Evolutionary conservation across 2,888 invertebrate species (phyloP).

Genomic region (Mycalesis mineus): DNA sequence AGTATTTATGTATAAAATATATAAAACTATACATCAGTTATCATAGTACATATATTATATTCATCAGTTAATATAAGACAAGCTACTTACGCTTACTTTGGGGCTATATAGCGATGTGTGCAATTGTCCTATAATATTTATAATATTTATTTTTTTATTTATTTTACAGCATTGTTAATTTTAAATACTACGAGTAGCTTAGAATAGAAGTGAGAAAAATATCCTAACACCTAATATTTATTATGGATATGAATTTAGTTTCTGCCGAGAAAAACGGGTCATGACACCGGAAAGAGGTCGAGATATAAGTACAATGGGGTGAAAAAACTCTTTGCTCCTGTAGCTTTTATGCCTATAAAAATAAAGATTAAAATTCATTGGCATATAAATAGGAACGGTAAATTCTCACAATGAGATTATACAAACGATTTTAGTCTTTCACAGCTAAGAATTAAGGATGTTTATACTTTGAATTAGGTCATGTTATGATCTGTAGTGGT

Average conservation of each 20-base stretch:
- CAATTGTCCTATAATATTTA: no score
- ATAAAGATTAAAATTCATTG: constrained; percentile 9
- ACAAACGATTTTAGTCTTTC: constrained; percentile 6
- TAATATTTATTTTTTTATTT: no score
- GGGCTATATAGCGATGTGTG: no score
- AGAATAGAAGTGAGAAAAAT: not conserved
- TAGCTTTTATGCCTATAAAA: constrained; percentile 5
- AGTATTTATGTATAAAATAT: no score
- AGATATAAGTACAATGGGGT: constrained; percentile 5
- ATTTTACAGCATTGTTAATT: not conserved
- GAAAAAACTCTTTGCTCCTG: constrained; percentile 2
- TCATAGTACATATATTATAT: no score
- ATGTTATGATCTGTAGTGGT: not conserved
- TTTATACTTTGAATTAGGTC: not conserved
- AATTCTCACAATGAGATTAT: not conserved
- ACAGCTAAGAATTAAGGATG: not conserved
- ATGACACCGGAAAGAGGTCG: constrained; percentile 14
- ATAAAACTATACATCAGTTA: no score
- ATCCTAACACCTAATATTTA: not conserved
- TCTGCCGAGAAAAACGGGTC: constrained; percentile 11
- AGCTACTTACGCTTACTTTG: no score
- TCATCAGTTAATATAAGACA: no score
- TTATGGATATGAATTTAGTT: constrained; percentile 1
- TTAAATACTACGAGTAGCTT: not conserved
- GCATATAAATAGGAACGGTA: not conserved